These are phyloP conservation scores for Centropyge bicolor DNA, from an alignment of 2,797 vertebrate genomes.

Conservation along the genomic window DNA sequence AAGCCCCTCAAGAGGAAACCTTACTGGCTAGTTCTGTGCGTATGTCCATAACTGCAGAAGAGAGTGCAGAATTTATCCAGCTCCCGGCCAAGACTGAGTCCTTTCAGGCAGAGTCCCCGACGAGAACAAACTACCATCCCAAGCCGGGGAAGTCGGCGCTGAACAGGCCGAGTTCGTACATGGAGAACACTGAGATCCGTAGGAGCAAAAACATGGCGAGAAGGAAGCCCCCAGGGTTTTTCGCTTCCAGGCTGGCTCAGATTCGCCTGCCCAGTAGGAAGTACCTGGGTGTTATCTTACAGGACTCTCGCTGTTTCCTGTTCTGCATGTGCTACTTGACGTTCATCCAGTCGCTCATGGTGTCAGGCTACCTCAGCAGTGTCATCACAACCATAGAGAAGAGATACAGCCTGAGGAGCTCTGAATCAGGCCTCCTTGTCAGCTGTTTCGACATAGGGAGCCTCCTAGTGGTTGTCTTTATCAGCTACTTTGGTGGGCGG, in stretches of 20 bases:
- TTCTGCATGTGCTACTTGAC: conserved; percentile 98
- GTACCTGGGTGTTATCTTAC: conserved; percentile 84
- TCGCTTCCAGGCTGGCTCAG: conserved; percentile 62
- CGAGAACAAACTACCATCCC: conserved; percentile 25
- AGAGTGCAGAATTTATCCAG: conserved; percentile 72
- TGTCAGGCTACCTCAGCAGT: conserved; percentile 98
- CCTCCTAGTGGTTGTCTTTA: conserved; percentile 96
- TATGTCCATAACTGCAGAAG: conserved; percentile 66
- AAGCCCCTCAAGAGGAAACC: conserved; percentile 70
- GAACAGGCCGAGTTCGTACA: conserved; percentile 76
- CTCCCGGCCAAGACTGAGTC: conserved; percentile 55
- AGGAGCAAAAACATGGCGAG: conserved; percentile 67
- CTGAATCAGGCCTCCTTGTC: conserved; percentile 96
- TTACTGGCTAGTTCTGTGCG: conserved; percentile 67
- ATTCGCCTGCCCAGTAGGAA: conserved; percentile 82
- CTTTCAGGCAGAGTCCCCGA: conserved; percentile 57
- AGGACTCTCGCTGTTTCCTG: conserved; percentile 95
- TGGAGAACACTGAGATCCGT: conserved; percentile 73
- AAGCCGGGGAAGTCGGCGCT: conserved; percentile 73
- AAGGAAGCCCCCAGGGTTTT: conserved; percentile 63
- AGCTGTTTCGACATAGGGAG: conserved; percentile 99
- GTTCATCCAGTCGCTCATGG: conserved; percentile 98
- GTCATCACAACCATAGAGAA: conserved; percentile 99
- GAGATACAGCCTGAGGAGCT: conserved; percentile 95
- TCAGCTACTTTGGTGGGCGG: conserved; percentile 96